phyloP scores from a whole-genome alignment of 1,140 invertebrate genomes.

The Drosophila albomicans region DNA sequence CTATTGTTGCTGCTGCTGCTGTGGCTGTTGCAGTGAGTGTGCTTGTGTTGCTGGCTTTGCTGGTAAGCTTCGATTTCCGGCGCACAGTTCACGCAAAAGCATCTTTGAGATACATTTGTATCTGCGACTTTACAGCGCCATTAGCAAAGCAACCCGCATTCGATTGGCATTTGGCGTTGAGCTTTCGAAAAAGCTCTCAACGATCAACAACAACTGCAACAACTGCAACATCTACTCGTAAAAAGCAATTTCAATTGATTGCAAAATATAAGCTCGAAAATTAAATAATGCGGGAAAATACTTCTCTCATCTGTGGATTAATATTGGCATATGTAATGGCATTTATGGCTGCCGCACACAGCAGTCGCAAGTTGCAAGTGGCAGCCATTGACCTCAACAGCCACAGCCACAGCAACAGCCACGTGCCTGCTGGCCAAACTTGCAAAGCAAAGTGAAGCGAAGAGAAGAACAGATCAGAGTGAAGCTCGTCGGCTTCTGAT shows the following conservation, averaged over 20 bases:
- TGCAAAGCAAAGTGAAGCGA: no score
- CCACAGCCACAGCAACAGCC: constrained; percentile 23
- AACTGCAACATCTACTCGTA: constrained; percentile 1
- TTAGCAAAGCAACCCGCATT: constrained; percentile 1
- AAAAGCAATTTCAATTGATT: constrained; percentile 18
- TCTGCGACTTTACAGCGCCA: constrained; percentile 8
- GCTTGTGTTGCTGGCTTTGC: constrained; percentile 8
- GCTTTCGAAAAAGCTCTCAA: constrained; percentile 3
- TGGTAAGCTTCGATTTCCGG: constrained; percentile 51
- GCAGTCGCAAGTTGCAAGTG: background rate
- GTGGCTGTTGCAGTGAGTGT: background rate
- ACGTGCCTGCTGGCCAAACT: constrained; percentile 67
- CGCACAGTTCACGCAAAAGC: constrained; percentile 35
- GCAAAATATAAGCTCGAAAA: background rate
- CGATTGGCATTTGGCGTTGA: constrained; percentile 5
- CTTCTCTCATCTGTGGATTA: constrained; percentile 3
- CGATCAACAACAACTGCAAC: constrained; percentile 8
- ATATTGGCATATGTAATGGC: constrained; percentile 7
- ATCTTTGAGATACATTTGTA: constrained; percentile 50
- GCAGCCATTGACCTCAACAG: constrained; percentile 56
- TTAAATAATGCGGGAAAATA: constrained; percentile 7
- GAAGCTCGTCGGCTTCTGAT: constrained; percentile 28
- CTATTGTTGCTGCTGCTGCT: constrained; percentile 11
- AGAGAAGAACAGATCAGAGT: background rate
- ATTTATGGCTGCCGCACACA: constrained; percentile 7